Evolutionary conservation across 2,797 vertebrate species (phyloP).

Genomic region (Lutjanus campechanus): DNA sequence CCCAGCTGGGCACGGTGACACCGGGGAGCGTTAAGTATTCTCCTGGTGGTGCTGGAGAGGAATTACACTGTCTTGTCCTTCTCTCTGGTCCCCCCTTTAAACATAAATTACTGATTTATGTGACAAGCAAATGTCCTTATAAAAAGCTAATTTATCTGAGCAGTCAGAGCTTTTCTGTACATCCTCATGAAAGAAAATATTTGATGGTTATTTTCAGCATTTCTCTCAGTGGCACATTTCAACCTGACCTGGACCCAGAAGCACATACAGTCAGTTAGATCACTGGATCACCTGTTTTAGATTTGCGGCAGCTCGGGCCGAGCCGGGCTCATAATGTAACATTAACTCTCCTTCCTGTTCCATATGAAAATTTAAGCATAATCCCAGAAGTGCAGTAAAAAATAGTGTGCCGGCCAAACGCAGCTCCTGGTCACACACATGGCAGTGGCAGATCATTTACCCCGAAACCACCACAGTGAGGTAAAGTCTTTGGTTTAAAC

Average conservation of each 20-base stretch:
- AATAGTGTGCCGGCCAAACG: conserved; percentile 65
- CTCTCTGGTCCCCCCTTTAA: conserved; percentile 5
- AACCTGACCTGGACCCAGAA: conserved; percentile 45
- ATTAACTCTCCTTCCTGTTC: conserved; percentile 86
- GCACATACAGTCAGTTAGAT: conserved; percentile 35
- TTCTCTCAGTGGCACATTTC: conserved; percentile 28
- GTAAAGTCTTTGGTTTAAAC: conserved; percentile 59
- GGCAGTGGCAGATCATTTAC: conserved; percentile 59
- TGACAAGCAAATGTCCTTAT: conserved; percentile 20
- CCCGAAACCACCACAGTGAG: conserved; percentile 49
- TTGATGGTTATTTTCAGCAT: conserved; percentile 8
- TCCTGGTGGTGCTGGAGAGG: conserved; percentile 42
- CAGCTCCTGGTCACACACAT: conserved; percentile 79
- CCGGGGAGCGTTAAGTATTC: conserved; percentile 47
- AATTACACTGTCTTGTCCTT: conserved; percentile 48
- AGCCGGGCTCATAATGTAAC: conserved; percentile 76
- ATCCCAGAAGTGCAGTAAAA: conserved; percentile 84
- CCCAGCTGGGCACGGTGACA: conserved; percentile 46
- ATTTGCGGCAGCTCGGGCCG: conserved; percentile 76
- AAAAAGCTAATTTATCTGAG: conserved; percentile 27
- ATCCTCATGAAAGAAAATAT: conserved; percentile 19
- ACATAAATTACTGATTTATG: conserved; percentile 36
- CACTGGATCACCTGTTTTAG: conserved; percentile 80
- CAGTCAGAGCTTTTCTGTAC: conserved; percentile 7
- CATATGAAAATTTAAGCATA: conserved; percentile 82